A percentile compares a stretch with the other conserved stretches of the same genome.
Conservation (phyloP, 2,113 vertebrate species). For the Hepsetus odoe region DNA sequence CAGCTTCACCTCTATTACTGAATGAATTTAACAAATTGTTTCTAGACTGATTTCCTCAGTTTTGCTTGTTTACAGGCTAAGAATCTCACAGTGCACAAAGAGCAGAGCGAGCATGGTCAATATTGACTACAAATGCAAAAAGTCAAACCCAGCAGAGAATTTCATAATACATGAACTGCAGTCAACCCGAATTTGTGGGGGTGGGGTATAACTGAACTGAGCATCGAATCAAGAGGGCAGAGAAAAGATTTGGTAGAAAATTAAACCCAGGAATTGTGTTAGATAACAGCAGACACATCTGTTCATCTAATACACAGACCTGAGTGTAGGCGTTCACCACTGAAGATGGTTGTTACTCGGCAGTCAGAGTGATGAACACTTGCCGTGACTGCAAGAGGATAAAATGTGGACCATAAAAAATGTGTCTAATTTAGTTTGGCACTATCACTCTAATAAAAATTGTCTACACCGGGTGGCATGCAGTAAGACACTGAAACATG, state of each 20-base stretch:
- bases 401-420: neutral
- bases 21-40: neutral
- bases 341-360: no score
- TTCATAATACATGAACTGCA: neutral
- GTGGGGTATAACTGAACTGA: neutral
- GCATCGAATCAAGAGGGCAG: neutral
- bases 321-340: conserved; percentile 1
- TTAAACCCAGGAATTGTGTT: conserved; percentile 15
- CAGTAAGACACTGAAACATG: neutral
- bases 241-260: neutral
- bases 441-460: conserved; percentile 17
- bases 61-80: neutral
- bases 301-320: neutral
- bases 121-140: neutral
- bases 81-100: neutral
- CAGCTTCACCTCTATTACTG: neutral
- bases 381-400: no score
- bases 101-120: neutral
- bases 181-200: neutral
- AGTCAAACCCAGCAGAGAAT: neutral
- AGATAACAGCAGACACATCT: conserved; percentile 7
- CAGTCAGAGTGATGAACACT: no score
- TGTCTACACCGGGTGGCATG: neutral
- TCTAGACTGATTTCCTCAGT: neutral
- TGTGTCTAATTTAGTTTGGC: neutral